A percentile compares a stretch with the other conserved stretches of the same genome.
Conservation (phyloP, 1,140 invertebrate species). For the Drosophila insularis region DNA sequence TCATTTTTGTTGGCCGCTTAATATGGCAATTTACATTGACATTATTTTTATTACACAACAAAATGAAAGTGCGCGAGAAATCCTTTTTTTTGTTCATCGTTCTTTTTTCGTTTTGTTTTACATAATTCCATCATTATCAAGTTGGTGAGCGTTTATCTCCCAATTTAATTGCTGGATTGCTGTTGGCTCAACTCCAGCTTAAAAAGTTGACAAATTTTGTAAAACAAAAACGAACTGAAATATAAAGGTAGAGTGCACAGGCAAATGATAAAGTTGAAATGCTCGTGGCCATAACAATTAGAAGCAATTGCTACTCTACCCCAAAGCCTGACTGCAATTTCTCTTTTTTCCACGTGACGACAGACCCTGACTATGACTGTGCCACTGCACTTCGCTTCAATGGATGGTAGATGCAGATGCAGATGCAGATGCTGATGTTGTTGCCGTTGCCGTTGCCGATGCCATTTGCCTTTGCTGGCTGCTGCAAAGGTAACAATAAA, state of each 20-base stretch:
- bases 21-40: conserved; percentile 79
- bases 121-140: conserved; percentile 14
- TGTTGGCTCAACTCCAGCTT: conserved; percentile 25
- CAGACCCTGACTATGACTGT: conserved; percentile 32
- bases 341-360: conserved; percentile 54
- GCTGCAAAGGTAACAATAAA: conserved; percentile 69
- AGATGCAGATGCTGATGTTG: conserved; percentile 23
- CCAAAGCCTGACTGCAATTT: conserved; percentile 53
- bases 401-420: conserved; percentile 34
- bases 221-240: conserved; percentile 12
- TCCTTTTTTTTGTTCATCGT: conserved; percentile 17
- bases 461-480: conserved; percentile 32
- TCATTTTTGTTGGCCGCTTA: conserved; percentile 67
- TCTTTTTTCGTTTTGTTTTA: conserved; percentile 7
- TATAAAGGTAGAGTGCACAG: background rate
- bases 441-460: conserved; percentile 6
- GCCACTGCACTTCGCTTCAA: conserved; percentile 51
- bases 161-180: conserved; percentile 49
- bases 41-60: conserved; percentile 68
- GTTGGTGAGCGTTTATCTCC: conserved; percentile 50
- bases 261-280: conserved; percentile 30
- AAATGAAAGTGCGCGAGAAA: conserved; percentile 36
- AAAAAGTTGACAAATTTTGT: conserved; percentile 55
- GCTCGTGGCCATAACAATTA: conserved; percentile 69
- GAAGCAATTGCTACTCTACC: conserved; percentile 72